Conservation (phyloP, 2,797 vertebrate genomes). For the Anisognathus igniventris region DNA sequence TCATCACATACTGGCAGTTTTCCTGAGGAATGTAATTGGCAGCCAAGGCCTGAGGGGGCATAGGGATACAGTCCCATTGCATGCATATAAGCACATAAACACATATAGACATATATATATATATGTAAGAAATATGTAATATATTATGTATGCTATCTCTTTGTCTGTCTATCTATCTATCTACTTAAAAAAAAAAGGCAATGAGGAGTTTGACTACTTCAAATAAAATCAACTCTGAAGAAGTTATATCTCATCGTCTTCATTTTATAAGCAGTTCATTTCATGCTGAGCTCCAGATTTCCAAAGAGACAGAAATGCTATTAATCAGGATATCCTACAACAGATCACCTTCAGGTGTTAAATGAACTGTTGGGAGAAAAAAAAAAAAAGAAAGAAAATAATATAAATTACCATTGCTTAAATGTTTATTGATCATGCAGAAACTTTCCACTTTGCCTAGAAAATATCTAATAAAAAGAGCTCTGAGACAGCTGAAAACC, state of each 20-base stretch:
- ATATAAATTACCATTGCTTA: not conserved
- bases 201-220: not conserved
- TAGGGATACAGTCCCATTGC: rapidly evolving
- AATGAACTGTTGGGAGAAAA: not conserved
- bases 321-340: slow-evolving; percentile 25
- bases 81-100: not conserved
- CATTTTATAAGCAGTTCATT: not conserved
- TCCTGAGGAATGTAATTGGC: not conserved
- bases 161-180: not conserved
- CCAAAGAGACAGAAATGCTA: not conserved
- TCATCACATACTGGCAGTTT: not conserved
- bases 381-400: not conserved
- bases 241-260: not conserved
- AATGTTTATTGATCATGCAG: slow-evolving; percentile 21
- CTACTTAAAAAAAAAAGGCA: not conserved
- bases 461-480: not conserved
- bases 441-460: not conserved
- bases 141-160: not conserved
- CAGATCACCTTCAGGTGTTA: not conserved
- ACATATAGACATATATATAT: not conserved
- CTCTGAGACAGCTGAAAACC: not conserved
- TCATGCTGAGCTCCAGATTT: not conserved
- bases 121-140: not conserved
- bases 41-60: not conserved
- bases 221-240: not conserved